Evolutionary conservation across 2,113 vertebrate genomes (phyloP), one percentile per base, ranked within the genome.

Genomic region (Actenoides hombroni): DNA sequence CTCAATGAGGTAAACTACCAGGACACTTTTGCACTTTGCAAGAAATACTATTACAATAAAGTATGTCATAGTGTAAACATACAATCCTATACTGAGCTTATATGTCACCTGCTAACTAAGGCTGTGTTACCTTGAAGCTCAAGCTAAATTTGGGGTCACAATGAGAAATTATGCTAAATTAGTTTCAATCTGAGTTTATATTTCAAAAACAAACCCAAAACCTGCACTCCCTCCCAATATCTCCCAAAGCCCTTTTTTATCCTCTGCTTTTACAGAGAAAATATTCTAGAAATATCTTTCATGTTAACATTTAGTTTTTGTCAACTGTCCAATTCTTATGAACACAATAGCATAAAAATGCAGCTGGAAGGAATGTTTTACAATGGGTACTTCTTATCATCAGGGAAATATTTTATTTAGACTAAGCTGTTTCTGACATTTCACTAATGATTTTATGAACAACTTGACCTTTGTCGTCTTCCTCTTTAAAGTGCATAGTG

Each of bases 391-490:
- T 89, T 90, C 85, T 92, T 93, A 85, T 96, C 67, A 95, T 93
- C 79, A 79, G 60, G 40, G 60, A 88, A 80, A 94, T 95, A 93
- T 84, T 93, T 82, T 92, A 77, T 90, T 80, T 40, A 82, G 57
- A 65, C 15, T 93, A 92, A 92, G 97, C 65, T 93, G 76, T 94
- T 97, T 93, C 85, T 98, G 97, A 94, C 81, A 96, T 97, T 97
- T 97, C 75, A 73, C 59, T 89, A 97, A 97, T 71, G 77, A 84
- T 96, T 97, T 97, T 97, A 95, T 85, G 70, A 97, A 82, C 69
- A 95, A 84, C 57, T 94, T 96, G 92, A 97, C 85, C 91, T 97
- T 97, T 96, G 54, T 83, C 78, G 54, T 17, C 74, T 83, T 88
- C 82, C 25, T 94, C 68, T 97, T 90, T 69, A 85, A 94, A 96